Evolutionary conservation across 1,140 invertebrate genomes (phyloP).

Genomic region (Ceratina calcarata): DNA sequence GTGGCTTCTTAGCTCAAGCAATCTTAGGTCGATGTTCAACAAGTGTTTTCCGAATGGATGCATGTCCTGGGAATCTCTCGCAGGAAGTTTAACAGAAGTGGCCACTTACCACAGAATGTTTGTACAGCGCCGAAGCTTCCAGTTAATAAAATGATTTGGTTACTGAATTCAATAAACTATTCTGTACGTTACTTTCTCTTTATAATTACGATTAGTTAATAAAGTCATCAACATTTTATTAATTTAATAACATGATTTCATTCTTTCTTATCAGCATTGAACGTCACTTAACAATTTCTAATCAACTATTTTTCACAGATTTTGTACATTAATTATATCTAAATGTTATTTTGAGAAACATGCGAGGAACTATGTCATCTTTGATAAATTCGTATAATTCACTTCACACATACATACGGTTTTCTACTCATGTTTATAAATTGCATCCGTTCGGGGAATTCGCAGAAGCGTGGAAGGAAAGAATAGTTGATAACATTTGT

Average conservation of each 20-base stretch:
- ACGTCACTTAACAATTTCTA: too few relatives aligned
- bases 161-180: background rate
- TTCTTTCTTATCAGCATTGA: background rate
- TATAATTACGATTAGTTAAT: background rate
- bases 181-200: background rate
- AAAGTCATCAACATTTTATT: background rate
- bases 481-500: conserved; percentile 5
- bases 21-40: conserved; percentile 77
- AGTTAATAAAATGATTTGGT: background rate
- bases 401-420: too few relatives aligned
- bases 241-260: background rate
- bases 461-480: background rate
- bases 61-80: conserved; percentile 36
- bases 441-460: background rate
- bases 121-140: too few relatives aligned
- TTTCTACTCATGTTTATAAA: too few relatives aligned
- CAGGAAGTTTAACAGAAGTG: conserved; percentile 25
- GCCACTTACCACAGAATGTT: conserved; percentile 7
- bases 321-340: too few relatives aligned
- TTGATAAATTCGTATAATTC: too few relatives aligned
- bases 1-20: conserved; percentile 78
- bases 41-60: conserved; percentile 71
- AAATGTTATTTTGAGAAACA: too few relatives aligned
- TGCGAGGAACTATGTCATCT: too few relatives aligned
- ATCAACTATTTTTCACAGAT: too few relatives aligned